Base-by-base conservation (phyloP, 2,888 invertebrate genomes). In the Caenorhabditis japonica region DNA sequence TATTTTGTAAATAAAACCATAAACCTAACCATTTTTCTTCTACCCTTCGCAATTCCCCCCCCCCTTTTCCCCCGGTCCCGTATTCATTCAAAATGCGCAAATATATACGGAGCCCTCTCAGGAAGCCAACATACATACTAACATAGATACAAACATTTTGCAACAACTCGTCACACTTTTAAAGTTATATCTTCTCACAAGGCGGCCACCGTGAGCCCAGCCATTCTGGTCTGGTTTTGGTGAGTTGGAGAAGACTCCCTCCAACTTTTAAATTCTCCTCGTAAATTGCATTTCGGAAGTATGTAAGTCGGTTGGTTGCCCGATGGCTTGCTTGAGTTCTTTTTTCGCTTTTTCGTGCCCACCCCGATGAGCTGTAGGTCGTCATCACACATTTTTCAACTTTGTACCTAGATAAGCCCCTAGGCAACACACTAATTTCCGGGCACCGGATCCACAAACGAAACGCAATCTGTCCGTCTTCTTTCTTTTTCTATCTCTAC, bases 221-320 rank as follows among this genome's bases (percentile, higher is more conserved):
- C 38, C 55, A 44, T 53, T 49, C 55, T 43, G 56, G 53, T 23
- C 23, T 21, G 39, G 5, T 17, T 21, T 27, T n/a, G n/a, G n/a
- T n/a, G n/a, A n/a, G n/a, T n/a, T n/a, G n/a, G n/a, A n/a, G n/a
- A n/a, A n/a, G n/a, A n/a, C n/a, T n/a, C n/a, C n/a, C n/a, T n/a
- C n/a, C n/a, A n/a, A n/a, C n/a, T n/a, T n/a, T 38, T 23, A 30
- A 55, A 47, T 25, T 33, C 30, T 43, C 38, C 19, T 5, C 17
- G 36, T 47, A 66, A 66, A 66, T 66, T 66, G 56, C 66, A 56
- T 66, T 66, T 56, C 66, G 66, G 43, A 66, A 66, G 56, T 56
- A 34, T 47, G 23, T n/a, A 30, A 30, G 30, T 30, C 30, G 30
- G 30, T 7, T 30, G 30, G n/a, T n/a, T n/a, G n/a, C n/a, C 7